phyloP scores from a whole-genome alignment of 2,888 invertebrate genomes.

The Phytoseiulus persimilis region DNA sequence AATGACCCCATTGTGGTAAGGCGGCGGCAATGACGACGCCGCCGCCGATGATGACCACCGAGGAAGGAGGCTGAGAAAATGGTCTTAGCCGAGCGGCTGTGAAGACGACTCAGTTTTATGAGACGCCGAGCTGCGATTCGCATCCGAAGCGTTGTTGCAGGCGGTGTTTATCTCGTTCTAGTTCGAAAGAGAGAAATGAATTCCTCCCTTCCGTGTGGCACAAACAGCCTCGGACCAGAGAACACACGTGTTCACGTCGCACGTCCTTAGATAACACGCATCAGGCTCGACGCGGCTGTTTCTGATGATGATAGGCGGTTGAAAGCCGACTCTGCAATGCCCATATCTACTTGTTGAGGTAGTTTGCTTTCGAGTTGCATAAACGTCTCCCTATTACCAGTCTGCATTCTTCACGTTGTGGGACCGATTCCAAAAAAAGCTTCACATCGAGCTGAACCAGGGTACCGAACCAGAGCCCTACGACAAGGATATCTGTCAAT shows the following conservation, averaged over 20 bases:
- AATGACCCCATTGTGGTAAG: no score
- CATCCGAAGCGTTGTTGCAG: no score
- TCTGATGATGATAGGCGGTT: neutral
- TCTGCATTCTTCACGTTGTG: neutral
- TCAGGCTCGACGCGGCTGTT: neutral
- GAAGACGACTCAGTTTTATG: no score
- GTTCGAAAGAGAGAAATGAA: neutral
- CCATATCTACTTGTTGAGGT: neutral
- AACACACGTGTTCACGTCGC: neutral
- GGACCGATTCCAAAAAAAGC: neutral
- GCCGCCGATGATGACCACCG: no score
- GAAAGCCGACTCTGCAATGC: neutral
- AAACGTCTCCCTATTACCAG: neutral
- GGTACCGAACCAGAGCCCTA: neutral
- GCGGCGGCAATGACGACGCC: no score
- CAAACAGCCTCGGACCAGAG: neutral
- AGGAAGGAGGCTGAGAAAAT: no score
- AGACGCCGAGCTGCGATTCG: no score
- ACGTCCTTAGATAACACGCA: neutral
- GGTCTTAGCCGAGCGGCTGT: no score
- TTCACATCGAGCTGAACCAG: neutral
- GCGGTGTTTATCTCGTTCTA: no score
- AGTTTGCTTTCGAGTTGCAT: neutral
- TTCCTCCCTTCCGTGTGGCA: neutral
- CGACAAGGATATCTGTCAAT: neutral